A percentile compares a stretch with the other conserved stretches of the same genome.
Evolutionary conservation across 2,113 vertebrate species (phyloP).

Genomic region (Arvicanthis niloticus): DNA sequence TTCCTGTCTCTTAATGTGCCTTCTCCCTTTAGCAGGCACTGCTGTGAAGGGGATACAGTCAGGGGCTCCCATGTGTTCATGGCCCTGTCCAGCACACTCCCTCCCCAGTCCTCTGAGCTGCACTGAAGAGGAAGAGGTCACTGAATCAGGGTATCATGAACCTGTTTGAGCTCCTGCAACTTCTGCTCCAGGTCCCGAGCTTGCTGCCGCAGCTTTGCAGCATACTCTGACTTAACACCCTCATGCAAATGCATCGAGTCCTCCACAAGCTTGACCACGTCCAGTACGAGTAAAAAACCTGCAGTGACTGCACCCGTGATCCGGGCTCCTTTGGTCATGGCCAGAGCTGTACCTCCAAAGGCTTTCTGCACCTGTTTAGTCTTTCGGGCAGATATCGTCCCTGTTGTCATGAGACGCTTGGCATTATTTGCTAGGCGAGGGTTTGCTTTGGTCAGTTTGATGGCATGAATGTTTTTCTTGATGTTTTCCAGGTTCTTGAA

Average conservation of each 20-base stretch:
- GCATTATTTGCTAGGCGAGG: accelerated
- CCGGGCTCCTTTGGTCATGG: neutral
- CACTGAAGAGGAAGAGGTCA: neutral
- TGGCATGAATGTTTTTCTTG: accelerated
- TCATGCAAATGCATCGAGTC: neutral
- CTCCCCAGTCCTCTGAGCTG: accelerated
- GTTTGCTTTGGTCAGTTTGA: accelerated
- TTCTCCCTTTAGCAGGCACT: neutral
- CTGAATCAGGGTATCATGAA: accelerated
- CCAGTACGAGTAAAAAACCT: neutral
- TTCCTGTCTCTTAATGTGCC: neutral
- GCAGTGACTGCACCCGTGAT: neutral
- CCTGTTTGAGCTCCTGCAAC: neutral
- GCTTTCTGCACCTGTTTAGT: neutral
- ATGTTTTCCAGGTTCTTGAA: accelerated
- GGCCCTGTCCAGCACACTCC: accelerated
- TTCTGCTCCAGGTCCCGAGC: neutral
- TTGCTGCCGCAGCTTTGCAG: neutral
- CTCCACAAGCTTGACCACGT: neutral
- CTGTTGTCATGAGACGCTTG: accelerated
- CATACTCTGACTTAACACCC: neutral
- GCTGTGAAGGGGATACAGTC: neutral
- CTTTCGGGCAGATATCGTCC: accelerated
- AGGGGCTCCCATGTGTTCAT: too few species aligned
- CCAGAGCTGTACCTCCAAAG: neutral